Percentiles rank a stretch among this genome's conserved stretches.
These are phyloP conservation scores for Rhinoraja longicauda DNA, from an alignment of 2,797 vertebrate genomes.

Conservation along the genomic window DNA sequence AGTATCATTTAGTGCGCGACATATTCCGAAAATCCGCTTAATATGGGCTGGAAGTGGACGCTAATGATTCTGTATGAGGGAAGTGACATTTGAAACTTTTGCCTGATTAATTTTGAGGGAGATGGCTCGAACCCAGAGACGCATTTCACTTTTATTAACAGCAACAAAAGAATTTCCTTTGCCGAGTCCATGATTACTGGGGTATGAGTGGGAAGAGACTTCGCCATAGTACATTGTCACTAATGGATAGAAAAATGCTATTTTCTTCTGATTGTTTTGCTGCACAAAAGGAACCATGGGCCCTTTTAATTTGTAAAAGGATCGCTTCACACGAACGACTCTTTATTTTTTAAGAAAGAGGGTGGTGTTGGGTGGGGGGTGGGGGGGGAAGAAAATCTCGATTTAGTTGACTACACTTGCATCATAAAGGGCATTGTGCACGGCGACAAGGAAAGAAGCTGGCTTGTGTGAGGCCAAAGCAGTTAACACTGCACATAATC, in stretches of 20 bases:
- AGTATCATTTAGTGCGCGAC: not conserved
- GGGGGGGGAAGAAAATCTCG: not conserved
- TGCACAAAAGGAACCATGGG: not conserved
- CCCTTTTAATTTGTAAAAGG: constrained; percentile 29
- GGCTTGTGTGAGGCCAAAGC: not conserved
- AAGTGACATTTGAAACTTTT: constrained; percentile 14
- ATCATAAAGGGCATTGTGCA: constrained; percentile 30
- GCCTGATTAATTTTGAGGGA: constrained; percentile 22
- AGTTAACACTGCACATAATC: constrained; percentile 20
- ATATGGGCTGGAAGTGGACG: constrained; percentile 21
- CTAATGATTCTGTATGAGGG: not conserved
- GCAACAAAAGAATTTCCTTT: constrained; percentile 27
- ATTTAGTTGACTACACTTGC: constrained; percentile 33
- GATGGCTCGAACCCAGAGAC: constrained; percentile 18
- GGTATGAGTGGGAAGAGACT: constrained; percentile 20
- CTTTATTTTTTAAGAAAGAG: not conserved
- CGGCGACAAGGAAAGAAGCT: not conserved
- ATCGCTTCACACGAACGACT: not conserved
- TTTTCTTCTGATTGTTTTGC: constrained; percentile 30
- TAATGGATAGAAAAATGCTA: constrained; percentile 21
- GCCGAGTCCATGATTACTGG: constrained; percentile 25
- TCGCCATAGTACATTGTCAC: not conserved
- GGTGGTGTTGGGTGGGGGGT: too few relatives aligned
- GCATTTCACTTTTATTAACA: constrained; percentile 19
- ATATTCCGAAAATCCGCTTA: not conserved